These are phyloP conservation scores for Albula goreensis DNA, from an alignment of 2,113 vertebrate species.

Conservation along the genomic window DNA sequence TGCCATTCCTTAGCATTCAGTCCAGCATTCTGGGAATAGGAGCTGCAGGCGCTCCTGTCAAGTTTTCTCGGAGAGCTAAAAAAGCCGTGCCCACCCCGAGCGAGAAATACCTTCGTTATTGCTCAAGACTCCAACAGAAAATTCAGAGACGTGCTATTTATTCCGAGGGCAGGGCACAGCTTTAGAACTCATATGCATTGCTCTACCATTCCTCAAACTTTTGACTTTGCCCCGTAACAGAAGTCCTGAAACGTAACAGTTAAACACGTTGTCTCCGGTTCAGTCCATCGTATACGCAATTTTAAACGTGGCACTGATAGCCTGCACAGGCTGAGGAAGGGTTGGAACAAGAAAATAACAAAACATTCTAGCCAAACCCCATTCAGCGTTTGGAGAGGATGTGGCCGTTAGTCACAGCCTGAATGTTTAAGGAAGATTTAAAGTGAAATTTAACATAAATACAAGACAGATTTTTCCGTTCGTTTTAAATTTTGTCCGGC, in stretches of 20 bases:
- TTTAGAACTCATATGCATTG: neutral
- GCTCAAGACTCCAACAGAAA: neutral
- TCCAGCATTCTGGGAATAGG: slow-evolving; percentile 55
- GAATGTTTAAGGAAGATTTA: too few species aligned
- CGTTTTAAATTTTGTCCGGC: too few species aligned
- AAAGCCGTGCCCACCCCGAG: neutral
- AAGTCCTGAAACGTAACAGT: neutral
- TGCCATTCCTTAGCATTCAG: slow-evolving; percentile 77
- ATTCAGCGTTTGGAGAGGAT: slow-evolving; percentile 29
- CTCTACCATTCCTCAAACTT: slow-evolving; percentile 36
- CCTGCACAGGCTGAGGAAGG: neutral
- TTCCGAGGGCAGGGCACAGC: neutral
- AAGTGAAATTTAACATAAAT: too few species aligned
- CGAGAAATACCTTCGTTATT: neutral
- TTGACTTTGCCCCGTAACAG: neutral
- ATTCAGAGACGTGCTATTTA: neutral
- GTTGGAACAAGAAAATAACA: slow-evolving; percentile 1
- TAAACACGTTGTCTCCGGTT: slow-evolving; percentile 16
- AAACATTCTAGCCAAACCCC: neutral
- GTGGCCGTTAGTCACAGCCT: slow-evolving; percentile 14
- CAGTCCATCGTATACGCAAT: slow-evolving; percentile 49
- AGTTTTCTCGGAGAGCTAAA: neutral
- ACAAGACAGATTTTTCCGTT: too few species aligned
- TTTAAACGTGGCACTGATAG: slow-evolving; percentile 62
- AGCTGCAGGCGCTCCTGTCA: neutral